Base-by-base conservation (phyloP, 2,888 invertebrate species). In the Thumatha senex region DNA sequence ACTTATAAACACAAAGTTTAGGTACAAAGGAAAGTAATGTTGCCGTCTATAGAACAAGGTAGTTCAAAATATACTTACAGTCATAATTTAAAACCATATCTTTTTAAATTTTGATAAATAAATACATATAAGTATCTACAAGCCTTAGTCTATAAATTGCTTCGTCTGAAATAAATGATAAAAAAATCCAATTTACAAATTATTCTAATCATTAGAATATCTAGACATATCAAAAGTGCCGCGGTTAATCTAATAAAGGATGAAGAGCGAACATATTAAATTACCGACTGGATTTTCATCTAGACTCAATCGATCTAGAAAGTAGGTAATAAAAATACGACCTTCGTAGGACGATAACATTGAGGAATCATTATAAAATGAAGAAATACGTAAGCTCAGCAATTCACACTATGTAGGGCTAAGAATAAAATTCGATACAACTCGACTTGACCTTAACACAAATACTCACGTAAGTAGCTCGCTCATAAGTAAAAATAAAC, bases 391-490 rank as follows among this genome's bases (percentile, higher is more conserved):
- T 46, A 34, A 34, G 47, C 48, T 46, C 56, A 56, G 58, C 40
- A 30, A 65, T 61, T 48, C 36, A 38, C 56, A 13, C 38, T 64
- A 33, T 54, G 67, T 61, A 58, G 61, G 62, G 56, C 46, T 60
- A 56, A 54, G 50, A 60, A 69, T 61, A 61, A 54, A 77, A 75
- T 73, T 73, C 74, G 70, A 78, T 75, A 76, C 73, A 67, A 74
- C 57, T 60, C 61, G 57, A 73, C 57, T 61, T 61, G 58, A 69
- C 72, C 72, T 75, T 77, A 78, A 80, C 74, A 76, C 69, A 68
- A 75, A 70, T 72, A 66, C 61, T 63, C 53, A 69, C 62, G 66
- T 78, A 76, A 80, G 81, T 76, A 79, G 79, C 73, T 63, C 69
- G 18, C 31, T 31, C 2, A 8, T 31, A 31, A 72, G 70, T 75